These are phyloP conservation scores for Trichomalopsis sarcophagae DNA, from an alignment of 1,140 invertebrate species.

Conservation along the genomic window DNA sequence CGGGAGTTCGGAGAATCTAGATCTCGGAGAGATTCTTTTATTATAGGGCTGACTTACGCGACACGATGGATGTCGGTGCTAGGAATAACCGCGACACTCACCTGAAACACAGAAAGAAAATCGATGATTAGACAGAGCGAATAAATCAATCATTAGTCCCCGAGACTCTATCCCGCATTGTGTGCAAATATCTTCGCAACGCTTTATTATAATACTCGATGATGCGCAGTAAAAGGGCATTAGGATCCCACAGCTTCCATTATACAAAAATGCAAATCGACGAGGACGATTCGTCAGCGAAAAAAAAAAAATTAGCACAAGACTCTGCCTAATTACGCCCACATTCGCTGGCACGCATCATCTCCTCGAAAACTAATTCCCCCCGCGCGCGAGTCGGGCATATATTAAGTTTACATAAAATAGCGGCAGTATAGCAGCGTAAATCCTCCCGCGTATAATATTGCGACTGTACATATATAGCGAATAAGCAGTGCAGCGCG, in stretches of 20 bases:
- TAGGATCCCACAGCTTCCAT: not conserved
- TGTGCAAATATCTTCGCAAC: conserved; percentile 5
- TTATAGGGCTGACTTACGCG: not conserved
- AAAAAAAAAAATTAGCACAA: not conserved
- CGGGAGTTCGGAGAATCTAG: no score
- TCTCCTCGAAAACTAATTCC: not conserved
- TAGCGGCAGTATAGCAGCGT: not conserved
- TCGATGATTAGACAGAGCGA: no score
- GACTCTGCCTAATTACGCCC: not conserved
- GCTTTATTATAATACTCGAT: not conserved
- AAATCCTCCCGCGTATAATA: not conserved
- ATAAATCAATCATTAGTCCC: not conserved
- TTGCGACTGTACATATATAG: not conserved
- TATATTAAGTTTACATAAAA: not conserved
- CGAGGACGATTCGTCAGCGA: not conserved
- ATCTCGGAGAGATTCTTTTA: not conserved
- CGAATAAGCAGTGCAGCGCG: not conserved
- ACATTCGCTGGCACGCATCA: not conserved
- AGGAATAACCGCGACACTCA: not conserved
- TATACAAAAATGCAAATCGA: not conserved
- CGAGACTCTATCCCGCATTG: not conserved
- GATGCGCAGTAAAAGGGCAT: not conserved
- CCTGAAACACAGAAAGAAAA: conserved; percentile 32
- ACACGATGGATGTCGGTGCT: not conserved
- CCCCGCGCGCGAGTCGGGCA: no score